These are phyloP conservation scores for Thymelicus sylvestris DNA, from an alignment of 2,888 invertebrate genomes.

Conservation along the genomic window DNA sequence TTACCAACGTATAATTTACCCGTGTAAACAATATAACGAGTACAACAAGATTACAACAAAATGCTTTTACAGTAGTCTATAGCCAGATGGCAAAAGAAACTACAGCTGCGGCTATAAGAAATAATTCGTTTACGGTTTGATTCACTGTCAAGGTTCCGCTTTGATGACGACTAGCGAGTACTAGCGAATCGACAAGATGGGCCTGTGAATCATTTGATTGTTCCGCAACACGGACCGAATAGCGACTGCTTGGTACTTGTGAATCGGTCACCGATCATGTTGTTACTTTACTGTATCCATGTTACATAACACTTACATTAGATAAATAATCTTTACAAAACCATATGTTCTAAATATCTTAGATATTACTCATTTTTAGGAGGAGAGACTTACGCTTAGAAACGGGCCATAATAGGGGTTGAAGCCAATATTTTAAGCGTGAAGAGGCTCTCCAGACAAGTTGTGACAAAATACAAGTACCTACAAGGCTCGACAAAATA, in stretches of 20 bases:
- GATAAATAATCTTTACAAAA: too few relatives aligned
- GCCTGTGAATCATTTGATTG: constrained; percentile 36
- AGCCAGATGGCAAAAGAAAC: constrained; percentile 10
- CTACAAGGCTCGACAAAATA: too few relatives aligned
- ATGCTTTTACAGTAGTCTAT: not conserved
- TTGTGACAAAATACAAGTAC: too few relatives aligned
- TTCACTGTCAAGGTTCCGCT: constrained; percentile 38
- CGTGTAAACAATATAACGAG: not conserved
- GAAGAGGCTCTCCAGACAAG: too few relatives aligned
- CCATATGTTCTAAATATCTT: too few relatives aligned
- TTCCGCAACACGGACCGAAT: constrained; percentile 36
- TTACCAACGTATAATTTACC: not conserved
- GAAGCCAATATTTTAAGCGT: too few relatives aligned
- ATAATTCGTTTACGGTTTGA: constrained; percentile 36
- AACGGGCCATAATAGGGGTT: too few relatives aligned
- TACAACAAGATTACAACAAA: not conserved
- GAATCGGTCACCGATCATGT: constrained; percentile 1
- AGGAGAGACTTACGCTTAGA: too few relatives aligned
- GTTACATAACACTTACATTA: not conserved
- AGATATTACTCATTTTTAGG: too few relatives aligned
- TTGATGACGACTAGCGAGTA: constrained; percentile 14
- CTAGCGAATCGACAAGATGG: constrained; percentile 5
- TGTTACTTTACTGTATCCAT: not conserved
- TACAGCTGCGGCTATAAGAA: constrained; percentile 6
- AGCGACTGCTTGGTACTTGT: not conserved